These are phyloP conservation scores for Mastigias papua DNA, from an alignment of 30 jellyfish, hydroid and myxozoan genomes.

Conservation along the genomic window DNA sequence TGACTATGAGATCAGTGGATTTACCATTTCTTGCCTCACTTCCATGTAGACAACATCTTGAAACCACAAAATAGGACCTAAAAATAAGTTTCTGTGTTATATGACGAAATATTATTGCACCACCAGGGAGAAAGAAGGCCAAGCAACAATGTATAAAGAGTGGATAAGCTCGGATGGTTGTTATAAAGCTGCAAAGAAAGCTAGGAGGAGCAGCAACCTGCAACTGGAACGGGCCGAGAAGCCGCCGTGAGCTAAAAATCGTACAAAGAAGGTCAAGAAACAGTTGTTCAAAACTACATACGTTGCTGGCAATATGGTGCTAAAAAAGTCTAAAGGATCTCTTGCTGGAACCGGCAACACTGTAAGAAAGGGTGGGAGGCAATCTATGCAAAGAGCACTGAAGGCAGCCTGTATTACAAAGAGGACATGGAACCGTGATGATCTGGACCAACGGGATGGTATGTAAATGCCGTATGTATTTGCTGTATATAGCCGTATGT, in stretches of 20 bases:
- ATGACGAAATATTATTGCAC: slow-evolving; percentile 36
- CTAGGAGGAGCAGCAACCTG: background rate
- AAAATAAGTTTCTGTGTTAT: background rate
- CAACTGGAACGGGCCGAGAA: background rate
- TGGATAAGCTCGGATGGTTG: background rate
- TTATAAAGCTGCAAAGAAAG: background rate
- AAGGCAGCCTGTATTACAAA: slow-evolving; percentile 7
- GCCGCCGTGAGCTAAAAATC: background rate
- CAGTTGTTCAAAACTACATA: no score
- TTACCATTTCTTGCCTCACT: no score
- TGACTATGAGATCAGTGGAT: no score
- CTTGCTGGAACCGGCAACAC: slow-evolving; percentile 31
- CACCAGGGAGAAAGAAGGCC: slow-evolving; percentile 1
- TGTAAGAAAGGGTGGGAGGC: background rate
- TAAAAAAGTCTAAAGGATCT: slow-evolving; percentile 19
- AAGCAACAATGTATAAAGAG: background rate
- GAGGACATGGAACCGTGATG: background rate
- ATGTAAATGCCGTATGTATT: no score
- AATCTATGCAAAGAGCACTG: background rate
- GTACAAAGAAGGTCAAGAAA: background rate
- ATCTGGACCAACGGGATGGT: background rate
- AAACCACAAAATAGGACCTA: background rate
- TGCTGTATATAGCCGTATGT: no score
- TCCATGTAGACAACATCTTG: slow-evolving; percentile 12
- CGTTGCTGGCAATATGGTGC: slow-evolving; percentile 13